Conservation (phyloP, 2,797 vertebrate genomes). For the Lycodopsis pacificus region DNA sequence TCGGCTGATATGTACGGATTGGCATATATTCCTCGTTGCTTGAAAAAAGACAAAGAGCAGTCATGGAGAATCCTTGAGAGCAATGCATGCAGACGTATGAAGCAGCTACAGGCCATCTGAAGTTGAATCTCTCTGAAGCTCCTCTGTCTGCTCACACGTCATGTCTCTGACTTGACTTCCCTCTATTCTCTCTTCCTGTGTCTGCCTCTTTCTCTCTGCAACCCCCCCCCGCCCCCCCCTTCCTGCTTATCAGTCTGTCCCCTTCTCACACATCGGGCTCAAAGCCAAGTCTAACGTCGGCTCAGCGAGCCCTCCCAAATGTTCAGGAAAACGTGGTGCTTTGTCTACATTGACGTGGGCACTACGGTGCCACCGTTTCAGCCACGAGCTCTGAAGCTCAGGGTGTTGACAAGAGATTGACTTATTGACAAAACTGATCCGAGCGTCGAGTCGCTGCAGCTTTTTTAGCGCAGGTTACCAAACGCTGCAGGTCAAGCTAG, state of each 20-base stretch:
- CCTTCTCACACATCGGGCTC: constrained; percentile 40
- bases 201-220: constrained; percentile 43
- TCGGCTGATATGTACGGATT: background rate
- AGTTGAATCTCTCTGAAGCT: constrained; percentile 35
- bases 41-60: background rate
- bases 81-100: constrained; percentile 1
- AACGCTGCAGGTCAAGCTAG: constrained; percentile 47
- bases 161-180: constrained; percentile 55
- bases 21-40: background rate
- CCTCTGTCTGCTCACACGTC: constrained; percentile 56
- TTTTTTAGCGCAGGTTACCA: constrained; percentile 28
- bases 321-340: constrained; percentile 56
- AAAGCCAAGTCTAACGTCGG: constrained; percentile 53
- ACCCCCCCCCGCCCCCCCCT: constrained; percentile 18
- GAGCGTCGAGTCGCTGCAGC: background rate
- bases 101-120: constrained; percentile 23
- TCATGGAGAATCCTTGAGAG: background rate
- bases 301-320: constrained; percentile 58
- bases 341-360: constrained; percentile 56
- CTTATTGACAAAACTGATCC: constrained; percentile 27
- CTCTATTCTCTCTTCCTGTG: constrained; percentile 55
- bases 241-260: constrained; percentile 21
- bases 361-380: constrained; percentile 37
- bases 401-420: constrained; percentile 30
- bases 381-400: constrained; percentile 1